These are phyloP conservation scores for Pycnonotus jocosus DNA, from an alignment of 2,113 vertebrate species.

Conservation along the genomic window DNA sequence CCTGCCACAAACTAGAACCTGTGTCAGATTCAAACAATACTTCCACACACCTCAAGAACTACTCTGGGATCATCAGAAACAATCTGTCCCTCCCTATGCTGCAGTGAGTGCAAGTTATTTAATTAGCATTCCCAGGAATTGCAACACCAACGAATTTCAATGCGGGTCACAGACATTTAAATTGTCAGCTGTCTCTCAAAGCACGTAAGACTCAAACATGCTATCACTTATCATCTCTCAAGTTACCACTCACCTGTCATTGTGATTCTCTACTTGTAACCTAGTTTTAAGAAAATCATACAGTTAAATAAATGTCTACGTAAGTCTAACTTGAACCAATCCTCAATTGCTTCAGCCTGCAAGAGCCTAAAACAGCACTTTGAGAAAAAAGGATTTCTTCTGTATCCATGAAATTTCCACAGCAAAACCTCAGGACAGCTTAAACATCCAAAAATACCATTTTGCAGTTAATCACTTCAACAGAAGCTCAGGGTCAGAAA, in stretches of 20 bases:
- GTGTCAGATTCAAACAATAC: not conserved
- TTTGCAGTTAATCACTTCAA: slow-evolving; percentile 29
- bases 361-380: not conserved
- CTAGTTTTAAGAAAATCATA: not conserved
- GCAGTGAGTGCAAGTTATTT: not conserved
- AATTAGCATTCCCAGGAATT: not conserved
- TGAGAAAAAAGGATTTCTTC: not conserved
- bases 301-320: not conserved
- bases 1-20: not conserved
- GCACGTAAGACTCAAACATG: not conserved
- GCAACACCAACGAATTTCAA: not conserved
- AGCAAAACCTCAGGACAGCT: not conserved
- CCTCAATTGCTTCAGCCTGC: not conserved
- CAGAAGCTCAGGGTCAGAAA: slow-evolving; percentile 35
- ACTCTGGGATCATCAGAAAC: not conserved
- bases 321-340: not conserved
- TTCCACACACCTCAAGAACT: not conserved
- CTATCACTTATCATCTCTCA: not conserved
- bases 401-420: not conserved
- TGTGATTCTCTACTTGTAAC: not conserved
- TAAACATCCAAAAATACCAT: not conserved
- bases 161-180: not conserved
- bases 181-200: not conserved
- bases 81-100: accelerated
- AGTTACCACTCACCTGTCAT: not conserved